Base-by-base conservation (phyloP, 2,797 vertebrate species). In the Anguilla obscura region DNA sequence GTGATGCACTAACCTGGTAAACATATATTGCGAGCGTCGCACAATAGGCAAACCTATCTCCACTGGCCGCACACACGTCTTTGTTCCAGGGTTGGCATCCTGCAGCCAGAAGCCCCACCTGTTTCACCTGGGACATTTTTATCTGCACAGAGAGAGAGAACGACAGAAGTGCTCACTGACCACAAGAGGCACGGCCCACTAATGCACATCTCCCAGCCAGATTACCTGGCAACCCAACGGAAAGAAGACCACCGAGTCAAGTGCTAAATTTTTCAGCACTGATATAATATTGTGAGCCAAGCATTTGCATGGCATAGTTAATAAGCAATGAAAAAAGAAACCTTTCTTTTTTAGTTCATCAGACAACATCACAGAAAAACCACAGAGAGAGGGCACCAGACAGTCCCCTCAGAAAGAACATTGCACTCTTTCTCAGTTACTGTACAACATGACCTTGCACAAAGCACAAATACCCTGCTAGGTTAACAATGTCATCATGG, bases 71-170 rank as follows among this genome's bases (percentile, higher is more conserved):
- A 89, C 98, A 99, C 0, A 99, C 98, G 1, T 99, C 98, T 94
- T 97, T 99, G 90, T 99, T 99, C 98, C 98, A 99, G 0, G 98
- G 98, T 93, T 99, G 98, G 90, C 98, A 99, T 33, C 98, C 98
- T 9, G 98, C 98, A 89, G 98, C 97, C 93, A 99, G 83, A 88
- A 99, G 94, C 14, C 97, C 98, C 90, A 99, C 98, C 95, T 99
- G 98, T 92, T 98, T 98, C 88, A 99, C 98, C 89, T 96, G 97
- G 40, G 97, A 96, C 98, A 99, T 99, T 91, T 94, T 97, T 92
- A 95, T 94, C 98, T 99, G 92, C 82, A 89, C 91, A 91, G 92
- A 80, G 89, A 45, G 89, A 45, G 90, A 91, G 40, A 84, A 86
- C 10, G 33, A 36, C 9, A 82, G 24, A 24, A 21, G 40, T n/a